Conservation (phyloP, 2,113 vertebrate species). For the Raja brachyura region DNA sequence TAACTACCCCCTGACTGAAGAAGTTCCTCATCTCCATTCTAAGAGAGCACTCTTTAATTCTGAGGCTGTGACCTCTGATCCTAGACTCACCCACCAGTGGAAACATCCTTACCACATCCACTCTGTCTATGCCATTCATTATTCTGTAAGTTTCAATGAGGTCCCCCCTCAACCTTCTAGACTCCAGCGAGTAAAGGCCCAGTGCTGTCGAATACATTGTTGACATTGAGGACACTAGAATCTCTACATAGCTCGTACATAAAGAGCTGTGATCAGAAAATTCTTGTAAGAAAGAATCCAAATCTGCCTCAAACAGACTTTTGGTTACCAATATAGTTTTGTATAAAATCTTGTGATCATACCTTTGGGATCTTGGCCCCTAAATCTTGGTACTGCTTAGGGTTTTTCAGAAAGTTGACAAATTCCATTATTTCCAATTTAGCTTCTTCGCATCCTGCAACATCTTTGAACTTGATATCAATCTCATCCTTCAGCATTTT, state of each 20-base stretch:
- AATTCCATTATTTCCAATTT: constrained; percentile 61
- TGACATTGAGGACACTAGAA: background rate
- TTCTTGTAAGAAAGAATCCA: background rate
- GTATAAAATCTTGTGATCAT: background rate
- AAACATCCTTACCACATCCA: too few relatives aligned
- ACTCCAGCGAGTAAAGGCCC: too few relatives aligned
- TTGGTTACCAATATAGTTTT: background rate
- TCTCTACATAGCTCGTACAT: background rate
- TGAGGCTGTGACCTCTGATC: too few relatives aligned
- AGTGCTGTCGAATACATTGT: too few relatives aligned
- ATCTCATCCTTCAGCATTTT: constrained; percentile 53
- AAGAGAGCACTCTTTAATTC: too few relatives aligned
- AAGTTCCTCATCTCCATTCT: too few relatives aligned
- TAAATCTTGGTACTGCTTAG: constrained; percentile 57
- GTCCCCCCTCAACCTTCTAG: too few relatives aligned
- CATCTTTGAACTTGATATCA: constrained; percentile 52
- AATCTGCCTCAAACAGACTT: background rate
- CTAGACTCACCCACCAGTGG: too few relatives aligned
- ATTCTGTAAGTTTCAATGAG: too few relatives aligned
- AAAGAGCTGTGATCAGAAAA: background rate
- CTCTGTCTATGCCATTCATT: too few relatives aligned
- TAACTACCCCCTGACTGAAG: too few relatives aligned
- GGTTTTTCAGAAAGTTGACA: constrained; percentile 62
- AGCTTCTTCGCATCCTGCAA: constrained; percentile 60
- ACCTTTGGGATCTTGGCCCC: constrained; percentile 63